Evolutionary conservation across 2,113 vertebrate species (phyloP), one percentile per base, ranked within the genome.

Genomic region (Lipophrys pholis): DNA sequence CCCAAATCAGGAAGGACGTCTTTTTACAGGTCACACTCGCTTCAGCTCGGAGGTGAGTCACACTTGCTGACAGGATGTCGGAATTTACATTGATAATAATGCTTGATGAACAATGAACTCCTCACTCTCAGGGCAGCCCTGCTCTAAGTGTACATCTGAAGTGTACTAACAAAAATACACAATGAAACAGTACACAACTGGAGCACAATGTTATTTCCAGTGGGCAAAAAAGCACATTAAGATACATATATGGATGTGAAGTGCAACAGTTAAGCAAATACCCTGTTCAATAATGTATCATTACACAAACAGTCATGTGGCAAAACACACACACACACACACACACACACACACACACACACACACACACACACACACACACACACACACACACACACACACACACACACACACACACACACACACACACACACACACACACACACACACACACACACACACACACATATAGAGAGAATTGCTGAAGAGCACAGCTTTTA

Each of bases 21-120:
- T 62, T 86, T 88, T 68, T 78, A 77, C 83, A 67, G 84, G 69
- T 86, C 84, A 80, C 54, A 61, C 77, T 69, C 65, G 43, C 72
- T 73, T 84, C 82, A 69, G 69, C 74, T 72, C 57, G 42, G 69
- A 86, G 69, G 48, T 54, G 11, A 69, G 80, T 52, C 40, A 56
- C 12, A 43, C 76, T 58, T 72, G 76, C 59, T 87, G 89, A 85
- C 88, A 90, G 81, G 69, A 76, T 79, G 84, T 83, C 3, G 49
- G 76, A 83, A 92, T 92, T 91, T 87, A 87, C 87, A 88, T 84
- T 82, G 54, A 78, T 85, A 88, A 89, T 93, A 91, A 81, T 76
- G 55, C 87, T 84, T 92, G 85, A 92, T 88, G 86, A 90, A 92
- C 90, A 84, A 82, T 69, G 16, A 57, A 42, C 69, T 66, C 72